Evolutionary conservation across 2,113 vertebrate genomes (phyloP).

Genomic region (Asarcornis scutulata): DNA sequence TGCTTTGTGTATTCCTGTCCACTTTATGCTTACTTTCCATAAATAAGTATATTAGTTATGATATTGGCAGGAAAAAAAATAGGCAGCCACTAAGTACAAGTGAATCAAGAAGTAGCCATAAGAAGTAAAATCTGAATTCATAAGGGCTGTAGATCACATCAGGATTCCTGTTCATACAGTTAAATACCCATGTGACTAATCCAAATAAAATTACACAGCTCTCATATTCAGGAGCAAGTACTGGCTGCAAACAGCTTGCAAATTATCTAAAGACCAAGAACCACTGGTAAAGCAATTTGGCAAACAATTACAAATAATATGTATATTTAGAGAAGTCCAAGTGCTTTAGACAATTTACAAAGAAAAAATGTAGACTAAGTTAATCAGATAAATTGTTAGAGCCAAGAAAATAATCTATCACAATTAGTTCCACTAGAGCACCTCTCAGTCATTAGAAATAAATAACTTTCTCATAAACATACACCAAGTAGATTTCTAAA

Average conservation of each 20-base stretch:
- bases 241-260: neutral
- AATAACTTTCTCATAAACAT: conserved; percentile 65
- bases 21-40: neutral
- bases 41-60: neutral
- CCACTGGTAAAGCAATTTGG: neutral
- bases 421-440: conserved; percentile 72
- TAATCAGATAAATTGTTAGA: conserved; percentile 35
- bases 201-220: neutral
- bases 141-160: neutral
- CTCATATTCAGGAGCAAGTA: neutral
- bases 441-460: conserved; percentile 69
- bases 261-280: neutral
- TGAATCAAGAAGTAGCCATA: neutral
- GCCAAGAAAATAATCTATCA: conserved; percentile 60
- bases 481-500: conserved; percentile 64
- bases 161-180: neutral
- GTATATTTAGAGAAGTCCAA: neutral
- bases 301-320: conserved; percentile 10
- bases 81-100: neutral
- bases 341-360: neutral
- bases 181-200: neutral
- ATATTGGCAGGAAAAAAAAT: neutral
- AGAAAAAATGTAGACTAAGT: neutral
- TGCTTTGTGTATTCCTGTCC: neutral
- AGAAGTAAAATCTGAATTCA: neutral